phyloP scores from a whole-genome alignment of 1,140 invertebrate genomes.

The Drosophila sproati region DNA sequence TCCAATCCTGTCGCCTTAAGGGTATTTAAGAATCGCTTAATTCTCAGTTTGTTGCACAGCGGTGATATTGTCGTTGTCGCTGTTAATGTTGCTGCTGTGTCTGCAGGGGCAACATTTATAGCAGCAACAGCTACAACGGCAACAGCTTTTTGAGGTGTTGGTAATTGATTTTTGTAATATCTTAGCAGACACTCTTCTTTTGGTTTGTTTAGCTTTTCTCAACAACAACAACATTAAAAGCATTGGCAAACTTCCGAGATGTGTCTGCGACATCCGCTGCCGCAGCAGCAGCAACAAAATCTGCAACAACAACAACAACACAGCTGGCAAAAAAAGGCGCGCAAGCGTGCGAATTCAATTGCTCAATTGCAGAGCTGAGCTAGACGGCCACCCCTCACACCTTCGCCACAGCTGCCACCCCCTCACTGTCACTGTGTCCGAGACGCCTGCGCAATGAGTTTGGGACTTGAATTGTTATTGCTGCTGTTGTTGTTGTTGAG shows the following conservation, averaged over 20 bases:
- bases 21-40: slow-evolving; percentile 10
- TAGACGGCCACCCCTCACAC: slow-evolving; percentile 9
- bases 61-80: slow-evolving; percentile 52
- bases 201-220: slow-evolving; percentile 69
- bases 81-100: slow-evolving; percentile 71
- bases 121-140: slow-evolving; percentile 54
- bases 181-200: slow-evolving; percentile 71
- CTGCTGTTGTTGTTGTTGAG: slow-evolving; percentile 19
- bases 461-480: slow-evolving; percentile 22
- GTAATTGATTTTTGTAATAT: slow-evolving; percentile 84
- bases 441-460: slow-evolving; percentile 71
- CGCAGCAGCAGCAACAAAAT: slow-evolving; percentile 33
- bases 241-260: slow-evolving; percentile 75
- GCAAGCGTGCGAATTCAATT: slow-evolving; percentile 83
- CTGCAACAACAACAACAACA: slow-evolving; percentile 22
- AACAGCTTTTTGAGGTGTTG: slow-evolving; percentile 80
- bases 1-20: neutral
- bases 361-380: slow-evolving; percentile 71
- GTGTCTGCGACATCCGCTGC: slow-evolving; percentile 76
- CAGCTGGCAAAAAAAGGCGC: slow-evolving; percentile 68
- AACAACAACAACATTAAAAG: slow-evolving; percentile 39
- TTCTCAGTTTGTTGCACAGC: slow-evolving; percentile 1
- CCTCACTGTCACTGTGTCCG: neutral
- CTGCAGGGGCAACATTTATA: slow-evolving; percentile 33
- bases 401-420: neutral